Conservation (phyloP, 2,888 invertebrate species). For the Drosophila percnosoma region DNA sequence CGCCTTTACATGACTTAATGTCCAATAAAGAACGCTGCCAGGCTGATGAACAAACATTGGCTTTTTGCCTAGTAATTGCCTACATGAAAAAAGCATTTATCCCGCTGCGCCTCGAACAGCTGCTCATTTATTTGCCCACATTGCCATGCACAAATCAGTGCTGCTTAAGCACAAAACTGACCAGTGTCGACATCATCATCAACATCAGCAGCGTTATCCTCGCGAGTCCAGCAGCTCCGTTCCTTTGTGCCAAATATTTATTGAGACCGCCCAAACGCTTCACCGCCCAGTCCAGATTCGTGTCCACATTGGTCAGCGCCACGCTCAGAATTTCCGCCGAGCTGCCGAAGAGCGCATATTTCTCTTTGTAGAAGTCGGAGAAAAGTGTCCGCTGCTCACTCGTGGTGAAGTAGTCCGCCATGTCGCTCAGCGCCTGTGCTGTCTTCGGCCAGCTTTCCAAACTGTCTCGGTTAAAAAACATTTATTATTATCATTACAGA, state of each 20-base stretch:
- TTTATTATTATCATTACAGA: background rate
- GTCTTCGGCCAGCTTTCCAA: slow-evolving; percentile 66
- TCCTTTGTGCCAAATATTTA: slow-evolving; percentile 60
- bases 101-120: slow-evolving; percentile 56
- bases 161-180: slow-evolving; percentile 36
- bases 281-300: slow-evolving; percentile 81
- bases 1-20: slow-evolving; percentile 65
- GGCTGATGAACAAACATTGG: slow-evolving; percentile 17
- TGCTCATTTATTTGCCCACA: slow-evolving; percentile 37
- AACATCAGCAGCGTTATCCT: slow-evolving; percentile 10
- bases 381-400: slow-evolving; percentile 59
- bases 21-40: slow-evolving; percentile 62
- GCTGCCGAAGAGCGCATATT: slow-evolving; percentile 59
- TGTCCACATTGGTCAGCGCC: slow-evolving; percentile 67
- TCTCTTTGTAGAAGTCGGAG: slow-evolving; percentile 54
- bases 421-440: slow-evolving; percentile 65
- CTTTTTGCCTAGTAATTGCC: slow-evolving; percentile 76
- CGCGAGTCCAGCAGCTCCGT: slow-evolving; percentile 40
- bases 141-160: slow-evolving; percentile 30
- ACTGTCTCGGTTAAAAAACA: slow-evolving; percentile 37
- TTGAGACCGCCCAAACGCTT: slow-evolving; percentile 59
- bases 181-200: slow-evolving; percentile 32
- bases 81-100: slow-evolving; percentile 73
- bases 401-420: slow-evolving; percentile 73
- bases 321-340: slow-evolving; percentile 47